phyloP scores from a whole-genome alignment of 2,113 vertebrate genomes.

The Xyliphius kryptos region DNA sequence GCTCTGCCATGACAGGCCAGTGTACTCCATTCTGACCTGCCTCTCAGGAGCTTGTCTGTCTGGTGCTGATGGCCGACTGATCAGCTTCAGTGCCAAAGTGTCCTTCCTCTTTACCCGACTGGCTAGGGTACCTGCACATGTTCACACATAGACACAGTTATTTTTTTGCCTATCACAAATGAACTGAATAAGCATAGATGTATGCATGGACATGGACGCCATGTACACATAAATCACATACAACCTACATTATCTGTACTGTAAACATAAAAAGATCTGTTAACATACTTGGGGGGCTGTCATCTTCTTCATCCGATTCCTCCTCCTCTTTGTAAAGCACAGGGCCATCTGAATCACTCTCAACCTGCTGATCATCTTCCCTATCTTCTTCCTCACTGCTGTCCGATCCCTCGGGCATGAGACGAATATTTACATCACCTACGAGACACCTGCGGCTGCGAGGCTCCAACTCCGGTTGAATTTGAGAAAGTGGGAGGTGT shows the following conservation, averaged over 20 bases:
- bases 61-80: slow-evolving; percentile 64
- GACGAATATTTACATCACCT: slow-evolving; percentile 71
- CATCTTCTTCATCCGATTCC: slow-evolving; percentile 80
- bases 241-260: background rate
- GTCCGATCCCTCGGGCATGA: slow-evolving; percentile 71
- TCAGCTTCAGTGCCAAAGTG: slow-evolving; percentile 90
- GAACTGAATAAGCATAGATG: too few species aligned
- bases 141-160: background rate
- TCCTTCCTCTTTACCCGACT: slow-evolving; percentile 94
- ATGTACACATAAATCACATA: background rate
- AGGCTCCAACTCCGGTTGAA: slow-evolving; percentile 64
- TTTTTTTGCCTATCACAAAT: too few species aligned
- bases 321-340: slow-evolving; percentile 82
- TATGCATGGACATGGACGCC: too few species aligned
- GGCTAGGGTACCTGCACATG: slow-evolving; percentile 75
- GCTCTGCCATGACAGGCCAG: slow-evolving; percentile 83
- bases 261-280: background rate
- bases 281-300: slow-evolving; percentile 61
- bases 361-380: slow-evolving; percentile 67
- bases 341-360: slow-evolving; percentile 90
- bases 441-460: slow-evolving; percentile 65
- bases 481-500: slow-evolving; percentile 48
- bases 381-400: slow-evolving; percentile 75
- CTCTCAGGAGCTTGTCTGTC: slow-evolving; percentile 61
- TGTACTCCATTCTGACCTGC: slow-evolving; percentile 64